Evolutionary conservation across 2,888 invertebrate genomes (phyloP), one percentile per base, ranked within the genome.

Genomic region (Lymantria dispar): DNA sequence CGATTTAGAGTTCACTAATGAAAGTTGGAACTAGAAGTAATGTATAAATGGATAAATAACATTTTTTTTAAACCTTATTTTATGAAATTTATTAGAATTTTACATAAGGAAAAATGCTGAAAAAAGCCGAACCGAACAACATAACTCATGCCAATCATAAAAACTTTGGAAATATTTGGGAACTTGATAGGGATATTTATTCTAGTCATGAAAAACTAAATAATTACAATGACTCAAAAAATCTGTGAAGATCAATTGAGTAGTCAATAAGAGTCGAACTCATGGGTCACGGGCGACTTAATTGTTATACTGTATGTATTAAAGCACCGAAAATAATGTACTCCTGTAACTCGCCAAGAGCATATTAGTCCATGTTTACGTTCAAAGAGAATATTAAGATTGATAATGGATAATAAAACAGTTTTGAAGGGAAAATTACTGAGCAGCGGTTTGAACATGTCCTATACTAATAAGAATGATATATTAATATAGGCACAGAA

Each of bases 241-340:
- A 85, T 83, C 80, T 76, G 70, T 73, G 75, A 78, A 78, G 78
- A 82, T 80, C 83, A 87, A 89, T 87, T 88, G 81, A 78, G 64
- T 80, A 80, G 80, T 81, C 83, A 85, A 85, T 83, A 79, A 79
- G 80, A 78, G 80, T 76, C 80, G 81, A 74, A 76, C 77, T 71
- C 76, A 72, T 65, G 73, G 88, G 88, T 87, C 88, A 87, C 70
- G 85, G 85, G 70, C 83, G 71, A 67, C 70, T 74, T 82, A 83
- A 87, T 87, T 86, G 75, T 70, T 78, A 70, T 65, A 67, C 74
- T 74, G 68, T 66, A 55, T 68, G 70, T 70, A 70, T 70, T 62
- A 76, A 76, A 71, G 64, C 52, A 63, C 61, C 63, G 59, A 74
- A 75, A 62, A 68, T 56, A 60, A 57, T 33, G 38, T 41, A 10